Conservation (phyloP, 1,140 invertebrate genomes). For the Harlomillsia oculata region DNA sequence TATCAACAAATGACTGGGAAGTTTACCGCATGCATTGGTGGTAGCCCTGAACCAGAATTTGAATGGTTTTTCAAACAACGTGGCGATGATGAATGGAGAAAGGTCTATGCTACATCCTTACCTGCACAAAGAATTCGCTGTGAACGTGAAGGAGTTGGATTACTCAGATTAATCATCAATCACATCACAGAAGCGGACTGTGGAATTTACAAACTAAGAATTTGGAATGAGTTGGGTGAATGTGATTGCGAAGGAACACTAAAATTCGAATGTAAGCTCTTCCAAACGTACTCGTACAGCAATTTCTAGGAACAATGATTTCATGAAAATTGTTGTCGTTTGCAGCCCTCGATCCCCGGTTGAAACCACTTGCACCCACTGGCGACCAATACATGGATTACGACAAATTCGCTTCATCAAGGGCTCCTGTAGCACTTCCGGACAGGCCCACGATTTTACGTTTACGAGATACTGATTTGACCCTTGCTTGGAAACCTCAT, state of each 20-base stretch:
- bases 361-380: conserved; percentile 60
- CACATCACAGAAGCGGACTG: conserved; percentile 51
- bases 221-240: conserved; percentile 73
- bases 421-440: conserved; percentile 68
- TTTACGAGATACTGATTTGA: conserved; percentile 73
- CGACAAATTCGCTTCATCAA: conserved; percentile 69
- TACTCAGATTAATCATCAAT: conserved; percentile 63
- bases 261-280: neutral
- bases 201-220: conserved; percentile 68
- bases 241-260: neutral
- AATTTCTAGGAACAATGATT: neutral
- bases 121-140: conserved; percentile 68
- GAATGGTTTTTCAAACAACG: conserved; percentile 58
- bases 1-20: conserved; percentile 72
- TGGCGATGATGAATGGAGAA: too few relatives aligned
- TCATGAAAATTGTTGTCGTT: conserved; percentile 18
- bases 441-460: conserved; percentile 79
- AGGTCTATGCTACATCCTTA: too few relatives aligned
- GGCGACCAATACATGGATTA: conserved; percentile 72
- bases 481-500: conserved; percentile 83
- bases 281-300: neutral
- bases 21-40: conserved; percentile 78
- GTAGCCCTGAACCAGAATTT: conserved; percentile 66
- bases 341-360: conserved; percentile 56
- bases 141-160: conserved; percentile 67